Base-by-base conservation (phyloP, 2,797 vertebrate genomes). In the Clamator glandarius region DNA sequence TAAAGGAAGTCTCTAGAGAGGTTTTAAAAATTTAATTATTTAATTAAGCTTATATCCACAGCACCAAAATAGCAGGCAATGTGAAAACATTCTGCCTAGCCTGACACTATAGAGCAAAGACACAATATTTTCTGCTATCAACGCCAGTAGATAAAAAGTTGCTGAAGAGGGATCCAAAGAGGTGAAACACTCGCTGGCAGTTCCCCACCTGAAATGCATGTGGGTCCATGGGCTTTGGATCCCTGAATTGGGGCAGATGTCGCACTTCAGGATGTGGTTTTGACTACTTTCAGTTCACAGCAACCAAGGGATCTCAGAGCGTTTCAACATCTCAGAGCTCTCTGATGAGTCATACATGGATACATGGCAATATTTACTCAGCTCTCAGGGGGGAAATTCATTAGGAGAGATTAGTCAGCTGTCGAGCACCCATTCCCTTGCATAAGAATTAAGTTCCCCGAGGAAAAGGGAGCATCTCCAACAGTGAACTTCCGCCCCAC, bases 361-460 rank as follows among this genome's bases (percentile, higher is more conserved):
- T 87, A 95, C 93, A 50, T 0, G 69, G 87, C 76, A 95, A 94
- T 92, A 95, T 90, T 95, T 96, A 95, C 84, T n/a, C n/a, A 80
- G 54, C 61, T 90, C 82, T 95, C 78, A 55, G 89, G 86, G 92
- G 86, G 46, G 33, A 74, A 84, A 85, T 83, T 77, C 57, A 84
- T 64, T 59, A 92, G 77, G 8, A 83, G 31, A 75, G 59, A 82
- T 93, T 90, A 95, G 41, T 76, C 90, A 96, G 87, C 78, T 92
- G 68, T 70, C 90, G 94, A 82, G 72, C 85, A 92, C 86, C 55
- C 67, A 12, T 90, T 82, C 54, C 63, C 54, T 95, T 88, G 36
- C 75, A 29, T 42, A 83, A 90, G 61, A 76, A 54, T 42, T 52
- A 72, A 51, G 86, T 9, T 55, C n/a, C 28, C 70, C 74, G 44